These are phyloP conservation scores for Fabriciana adippe DNA, from an alignment of 2,888 invertebrate genomes.

Conservation along the genomic window DNA sequence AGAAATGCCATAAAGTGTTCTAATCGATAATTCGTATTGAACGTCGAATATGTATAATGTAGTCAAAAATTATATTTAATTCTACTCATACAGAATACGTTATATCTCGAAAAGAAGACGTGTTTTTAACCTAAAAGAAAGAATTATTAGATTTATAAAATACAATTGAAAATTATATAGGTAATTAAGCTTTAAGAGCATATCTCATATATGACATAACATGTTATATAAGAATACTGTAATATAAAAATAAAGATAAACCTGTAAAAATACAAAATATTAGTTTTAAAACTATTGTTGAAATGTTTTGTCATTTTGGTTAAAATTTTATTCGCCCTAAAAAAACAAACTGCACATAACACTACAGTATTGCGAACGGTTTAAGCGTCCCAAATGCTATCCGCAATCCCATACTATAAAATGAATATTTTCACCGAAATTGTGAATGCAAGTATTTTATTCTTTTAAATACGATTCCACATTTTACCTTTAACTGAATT, in stretches of 20 bases:
- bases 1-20: too few relatives aligned
- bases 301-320: slow-evolving; percentile 8
- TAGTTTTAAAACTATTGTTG: slow-evolving; percentile 12
- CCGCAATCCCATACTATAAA: slow-evolving; percentile 21
- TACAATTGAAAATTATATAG: too few relatives aligned
- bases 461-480: background rate
- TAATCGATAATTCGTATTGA: too few relatives aligned
- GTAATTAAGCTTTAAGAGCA: too few relatives aligned
- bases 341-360: slow-evolving; percentile 35
- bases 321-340: slow-evolving; percentile 5
- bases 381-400: slow-evolving; percentile 33
- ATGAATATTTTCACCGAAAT: slow-evolving; percentile 9
- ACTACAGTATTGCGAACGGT: slow-evolving; percentile 35
- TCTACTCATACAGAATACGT: too few relatives aligned
- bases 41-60: too few relatives aligned
- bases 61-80: too few relatives aligned
- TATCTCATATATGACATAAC: background rate
- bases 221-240: background rate
- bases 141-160: too few relatives aligned
- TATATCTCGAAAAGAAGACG: too few relatives aligned
- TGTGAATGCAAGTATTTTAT: slow-evolving; percentile 11
- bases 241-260: background rate
- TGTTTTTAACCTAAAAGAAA: too few relatives aligned
- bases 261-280: background rate
- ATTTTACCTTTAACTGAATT: too few relatives aligned